A percentile compares a stretch with the other conserved stretches of the same genome.
These are phyloP conservation scores for Hemibagrus wyckioides DNA, from an alignment of 2,113 vertebrate genomes.

Conservation along the genomic window DNA sequence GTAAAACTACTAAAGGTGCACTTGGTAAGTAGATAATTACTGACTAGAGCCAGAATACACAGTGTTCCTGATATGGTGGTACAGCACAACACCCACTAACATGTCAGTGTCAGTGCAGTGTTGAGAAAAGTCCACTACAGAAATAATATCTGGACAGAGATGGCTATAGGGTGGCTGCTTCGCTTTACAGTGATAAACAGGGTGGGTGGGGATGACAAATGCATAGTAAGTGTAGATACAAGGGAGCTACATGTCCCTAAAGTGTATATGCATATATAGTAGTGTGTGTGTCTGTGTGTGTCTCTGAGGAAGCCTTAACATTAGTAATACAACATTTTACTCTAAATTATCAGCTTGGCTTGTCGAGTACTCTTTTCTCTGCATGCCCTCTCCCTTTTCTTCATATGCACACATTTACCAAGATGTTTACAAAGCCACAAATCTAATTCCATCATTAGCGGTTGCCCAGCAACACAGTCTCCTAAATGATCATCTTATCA, in stretches of 20 bases:
- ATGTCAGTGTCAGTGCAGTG: background rate
- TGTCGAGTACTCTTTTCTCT: background rate
- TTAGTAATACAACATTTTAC: background rate
- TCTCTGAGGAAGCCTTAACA: background rate
- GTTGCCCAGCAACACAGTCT: conserved; percentile 45
- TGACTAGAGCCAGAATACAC: conserved; percentile 2
- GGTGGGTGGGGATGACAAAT: background rate
- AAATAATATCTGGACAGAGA: conserved; percentile 12
- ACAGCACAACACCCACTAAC: conserved; percentile 10
- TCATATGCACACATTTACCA: background rate
- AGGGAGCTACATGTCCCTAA: background rate
- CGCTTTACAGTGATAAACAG: background rate
- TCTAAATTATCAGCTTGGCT: background rate
- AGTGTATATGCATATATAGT: background rate
- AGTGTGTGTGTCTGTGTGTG: background rate
- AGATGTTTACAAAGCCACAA: conserved; percentile 37
- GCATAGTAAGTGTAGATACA: background rate
- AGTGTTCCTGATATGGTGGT: background rate
- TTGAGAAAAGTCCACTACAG: conserved; percentile 21
- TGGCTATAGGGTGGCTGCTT: no score
- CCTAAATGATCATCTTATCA: conserved; percentile 44
- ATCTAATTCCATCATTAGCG: conserved; percentile 36
- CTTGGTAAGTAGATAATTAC: background rate
- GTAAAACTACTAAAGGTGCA: background rate
- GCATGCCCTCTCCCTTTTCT: background rate